Evolutionary conservation across 2,797 vertebrate species (phyloP).

Genomic region (Sebastes itinus): DNA sequence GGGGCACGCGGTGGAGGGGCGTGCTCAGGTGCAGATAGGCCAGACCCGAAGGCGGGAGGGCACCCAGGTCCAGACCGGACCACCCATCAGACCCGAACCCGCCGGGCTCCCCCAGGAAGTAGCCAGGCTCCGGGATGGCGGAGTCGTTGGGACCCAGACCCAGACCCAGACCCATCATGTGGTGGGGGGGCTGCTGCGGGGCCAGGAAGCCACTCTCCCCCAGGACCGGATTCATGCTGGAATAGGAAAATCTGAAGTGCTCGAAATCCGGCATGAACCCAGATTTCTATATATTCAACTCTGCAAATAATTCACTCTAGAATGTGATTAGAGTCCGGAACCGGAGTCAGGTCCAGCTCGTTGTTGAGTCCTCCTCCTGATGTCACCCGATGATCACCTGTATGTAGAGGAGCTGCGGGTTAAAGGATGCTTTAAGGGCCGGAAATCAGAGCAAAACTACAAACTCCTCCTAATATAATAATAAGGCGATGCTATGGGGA

Average conservation of each 20-base stretch:
- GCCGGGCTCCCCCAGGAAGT: conserved; percentile 69
- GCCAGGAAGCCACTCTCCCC: conserved; percentile 86
- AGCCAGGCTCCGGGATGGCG: conserved; percentile 61
- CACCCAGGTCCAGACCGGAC: conserved; percentile 68
- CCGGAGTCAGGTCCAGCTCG: neutral
- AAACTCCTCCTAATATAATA: neutral
- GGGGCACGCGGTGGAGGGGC: conserved; percentile 61
- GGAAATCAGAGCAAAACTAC: neutral
- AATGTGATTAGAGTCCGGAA: neutral
- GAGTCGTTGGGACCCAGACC: conserved; percentile 59
- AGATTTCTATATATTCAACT: conserved; percentile 42
- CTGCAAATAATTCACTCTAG: conserved; percentile 15
- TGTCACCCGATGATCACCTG: too few relatives aligned
- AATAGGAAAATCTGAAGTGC: conserved; percentile 81
- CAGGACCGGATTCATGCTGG: conserved; percentile 89
- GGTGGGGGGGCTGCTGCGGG: conserved; percentile 68
- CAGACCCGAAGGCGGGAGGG: conserved; percentile 67
- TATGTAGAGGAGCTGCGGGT: neutral
- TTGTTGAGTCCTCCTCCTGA: neutral
- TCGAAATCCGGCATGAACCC: conserved; percentile 85
- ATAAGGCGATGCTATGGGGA: fast-evolving
- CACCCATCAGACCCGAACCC: conserved; percentile 64
- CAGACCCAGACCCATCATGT: conserved; percentile 30
- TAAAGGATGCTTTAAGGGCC: neutral
- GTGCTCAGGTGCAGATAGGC: conserved; percentile 69